A percentile compares a stretch with the other conserved stretches of the same genome.
Conservation (phyloP, 2,888 invertebrate genomes). For the Amphipyra berbera region DNA sequence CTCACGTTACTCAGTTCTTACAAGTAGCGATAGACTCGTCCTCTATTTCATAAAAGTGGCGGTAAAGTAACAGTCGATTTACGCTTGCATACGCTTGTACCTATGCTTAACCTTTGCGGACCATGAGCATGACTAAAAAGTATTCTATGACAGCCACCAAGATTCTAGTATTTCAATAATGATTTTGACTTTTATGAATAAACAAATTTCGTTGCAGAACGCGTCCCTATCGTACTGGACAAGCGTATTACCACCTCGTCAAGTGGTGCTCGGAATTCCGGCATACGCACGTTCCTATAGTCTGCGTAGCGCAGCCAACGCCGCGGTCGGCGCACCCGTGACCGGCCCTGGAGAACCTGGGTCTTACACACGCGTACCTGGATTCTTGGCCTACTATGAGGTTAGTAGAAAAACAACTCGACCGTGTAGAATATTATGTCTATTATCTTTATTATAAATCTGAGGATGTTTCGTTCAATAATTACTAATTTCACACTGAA, state of each 20-base stretch:
- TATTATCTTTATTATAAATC: too few relatives aligned
- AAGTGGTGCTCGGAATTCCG: conserved; percentile 93
- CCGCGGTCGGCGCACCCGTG: conserved; percentile 90
- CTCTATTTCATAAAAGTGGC: too few relatives aligned
- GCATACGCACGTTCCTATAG: conserved; percentile 94
- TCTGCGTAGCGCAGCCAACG: conserved; percentile 85
- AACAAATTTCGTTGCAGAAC: conserved; percentile 81
- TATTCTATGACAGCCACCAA: background rate
- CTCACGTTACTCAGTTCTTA: too few relatives aligned
- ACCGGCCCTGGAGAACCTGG: conserved; percentile 93
- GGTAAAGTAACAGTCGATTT: too few relatives aligned
- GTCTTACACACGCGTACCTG: conserved; percentile 92
- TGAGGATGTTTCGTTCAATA: too few relatives aligned
- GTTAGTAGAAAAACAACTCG: conserved; percentile 69
- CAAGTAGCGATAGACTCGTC: too few relatives aligned
- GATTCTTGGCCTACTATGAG: conserved; percentile 94
- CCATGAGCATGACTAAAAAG: too few relatives aligned
- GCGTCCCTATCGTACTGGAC: conserved; percentile 93
- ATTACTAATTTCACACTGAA: too few relatives aligned
- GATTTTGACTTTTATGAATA: background rate
- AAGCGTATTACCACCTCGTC: conserved; percentile 91
- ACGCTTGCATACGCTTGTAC: too few relatives aligned
- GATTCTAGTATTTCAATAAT: background rate
- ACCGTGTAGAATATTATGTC: background rate
- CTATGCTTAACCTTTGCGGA: too few relatives aligned